Base-by-base conservation (phyloP, 2,888 invertebrate species). In the Acleris cristana region DNA sequence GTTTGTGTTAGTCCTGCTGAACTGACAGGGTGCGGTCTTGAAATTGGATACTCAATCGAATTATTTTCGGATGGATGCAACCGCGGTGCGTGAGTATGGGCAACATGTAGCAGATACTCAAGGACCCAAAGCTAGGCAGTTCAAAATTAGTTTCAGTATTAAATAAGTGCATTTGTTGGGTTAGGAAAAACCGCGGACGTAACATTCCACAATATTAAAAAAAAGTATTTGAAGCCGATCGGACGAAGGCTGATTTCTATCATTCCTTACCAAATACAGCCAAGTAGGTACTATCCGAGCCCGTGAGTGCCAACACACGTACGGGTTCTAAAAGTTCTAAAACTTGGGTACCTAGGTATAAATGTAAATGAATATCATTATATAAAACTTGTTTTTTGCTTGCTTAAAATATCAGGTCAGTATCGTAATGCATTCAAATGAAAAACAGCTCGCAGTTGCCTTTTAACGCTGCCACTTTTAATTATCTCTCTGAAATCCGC, bases 11-110 rank as follows among this genome's bases (percentile, higher is more conserved):
- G 63, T 48, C 23, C 44, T 53, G 58, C 62, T 21, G 10, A 10
- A 61, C 57, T 67, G 53, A 18, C 58, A 57, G 56, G 18, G 40
- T 67, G 67, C 49, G 67, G 67, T 67, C 67, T 67, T 53, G 63
- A 67, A 62, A 67, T 67, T 63, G 58, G 62, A 49, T 67, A 58
- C 62, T 53, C 54, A 67, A 67, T 67, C 63, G 67, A 58, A 67
- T 67, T 58, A 54, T 58, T 58, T 49, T 52, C 58, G 40, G 40
- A 54, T 67, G 63, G 58, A 58, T 23, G 40, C 34, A 58, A 53
- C 53, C 48, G 23, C 19, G 57, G 48, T 57, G 57, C 63, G 62
- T 58, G 63, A 45, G 30, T 53, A 45, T 54, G 63, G 52, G 34
- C 58, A 48, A 58, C 34, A 26, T 51, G 18, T 55, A 45, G 60